Percentiles rank a stretch among this genome's conserved stretches.
Conservation (phyloP, 2,888 invertebrate genomes). For the Agrotis exclamationis region DNA sequence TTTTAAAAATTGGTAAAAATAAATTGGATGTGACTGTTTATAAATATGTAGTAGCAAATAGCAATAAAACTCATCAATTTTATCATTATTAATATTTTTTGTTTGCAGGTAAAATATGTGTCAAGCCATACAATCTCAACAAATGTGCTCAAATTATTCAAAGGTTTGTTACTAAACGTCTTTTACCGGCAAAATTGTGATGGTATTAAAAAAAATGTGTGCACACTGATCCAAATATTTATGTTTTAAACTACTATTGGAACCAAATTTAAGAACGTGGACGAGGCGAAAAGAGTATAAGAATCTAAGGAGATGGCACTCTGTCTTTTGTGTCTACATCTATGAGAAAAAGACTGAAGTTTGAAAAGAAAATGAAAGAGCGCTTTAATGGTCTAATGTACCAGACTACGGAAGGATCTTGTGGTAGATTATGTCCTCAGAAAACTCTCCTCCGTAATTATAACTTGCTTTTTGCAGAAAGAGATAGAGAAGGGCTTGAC, state of each 20-base stretch:
- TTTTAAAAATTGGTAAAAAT: too few species aligned
- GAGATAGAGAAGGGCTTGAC: neutral
- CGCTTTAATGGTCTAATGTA: too few species aligned
- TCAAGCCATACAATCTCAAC: conserved; percentile 16
- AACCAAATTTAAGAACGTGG: too few species aligned
- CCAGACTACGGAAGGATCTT: neutral
- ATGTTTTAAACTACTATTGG: neutral
- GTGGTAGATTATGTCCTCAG: neutral
- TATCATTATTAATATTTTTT: neutral
- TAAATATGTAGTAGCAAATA: too few species aligned
- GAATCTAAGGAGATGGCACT: too few species aligned
- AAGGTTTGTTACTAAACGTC: too few species aligned
- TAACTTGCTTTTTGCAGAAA: neutral
- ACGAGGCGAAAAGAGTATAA: too few species aligned
- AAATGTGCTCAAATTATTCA: neutral
- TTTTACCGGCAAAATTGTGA: neutral
- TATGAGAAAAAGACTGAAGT: too few species aligned
- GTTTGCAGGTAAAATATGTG: conserved; percentile 27
- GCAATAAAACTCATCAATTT: too few species aligned
- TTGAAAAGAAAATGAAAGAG: too few species aligned
- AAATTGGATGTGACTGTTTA: neutral
- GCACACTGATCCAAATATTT: conserved; percentile 5
- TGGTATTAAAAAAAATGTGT: neutral
- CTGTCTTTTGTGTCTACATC: too few species aligned
- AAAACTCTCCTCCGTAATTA: neutral